Base-by-base conservation (phyloP, 2,113 vertebrate genomes). In the Calyptommatus sinebrachiatus region DNA sequence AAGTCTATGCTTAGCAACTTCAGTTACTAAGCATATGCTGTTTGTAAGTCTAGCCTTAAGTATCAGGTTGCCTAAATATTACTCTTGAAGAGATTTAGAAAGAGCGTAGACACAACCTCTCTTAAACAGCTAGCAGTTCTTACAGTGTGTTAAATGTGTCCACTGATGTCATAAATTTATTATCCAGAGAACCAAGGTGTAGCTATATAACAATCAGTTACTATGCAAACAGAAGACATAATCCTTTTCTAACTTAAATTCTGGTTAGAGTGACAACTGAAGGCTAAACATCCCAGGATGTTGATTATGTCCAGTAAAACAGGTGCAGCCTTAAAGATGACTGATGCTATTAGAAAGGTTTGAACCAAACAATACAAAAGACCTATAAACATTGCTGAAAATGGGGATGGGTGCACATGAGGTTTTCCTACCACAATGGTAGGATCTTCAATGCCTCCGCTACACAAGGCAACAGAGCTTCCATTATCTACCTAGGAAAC, bases 161-260 rank as follows among this genome's bases (percentile, higher is more conserved):
- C 70, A 66, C 76, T 83, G 4, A 73, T 80, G 1, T 79, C 68
- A 81, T 66, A 48, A 84, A 84, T 31, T 48, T 60, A 71, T 11
- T 81, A 18, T 73, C 79, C 85, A 50, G 26, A 16, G 76, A 83
- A 81, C n/a, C 82, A 87, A 81, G 45, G 20, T 81, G 24, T 80
- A 73, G 77, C 46, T 90, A 84, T 87, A 88, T 90, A 70, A 35
- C 63, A 79, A 10, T 66, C 75, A 71, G 62, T 62, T 78, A 12
- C 74, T 79, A 31, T 46, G 71, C 20, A 85, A 84, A 83, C 35
- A 80, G 73, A 86, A 84, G 24, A 76, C 21, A 81, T 89, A 62
- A 80, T 70, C 62, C 8, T 16, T 50, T 71, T 87, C 73, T 83
- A 45, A 83, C 70, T 83, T 81, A 87, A 88, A 85, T 29, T 60